phyloP scores from a whole-genome alignment of 2,888 invertebrate species.

The Dusona sp. region DNA sequence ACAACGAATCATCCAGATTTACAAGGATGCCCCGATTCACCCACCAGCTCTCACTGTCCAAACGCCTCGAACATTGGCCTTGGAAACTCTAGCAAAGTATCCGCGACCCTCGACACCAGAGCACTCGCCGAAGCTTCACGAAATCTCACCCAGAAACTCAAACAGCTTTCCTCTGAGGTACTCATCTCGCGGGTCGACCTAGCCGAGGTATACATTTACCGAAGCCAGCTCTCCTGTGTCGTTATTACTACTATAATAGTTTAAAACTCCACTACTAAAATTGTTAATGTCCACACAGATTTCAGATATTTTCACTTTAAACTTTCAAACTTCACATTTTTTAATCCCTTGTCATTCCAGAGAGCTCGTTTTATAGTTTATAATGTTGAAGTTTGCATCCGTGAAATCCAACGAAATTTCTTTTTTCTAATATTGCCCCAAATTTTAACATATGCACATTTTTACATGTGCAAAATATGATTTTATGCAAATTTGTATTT shows the following conservation, averaged over 20 bases:
- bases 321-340: background rate
- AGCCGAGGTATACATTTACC: conserved; percentile 82
- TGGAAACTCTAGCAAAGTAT: conserved; percentile 70
- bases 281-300: background rate
- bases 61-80: conserved; percentile 81
- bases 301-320: background rate
- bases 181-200: conserved; percentile 87
- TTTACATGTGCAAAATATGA: too few relatives aligned
- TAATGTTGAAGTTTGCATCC: too few relatives aligned
- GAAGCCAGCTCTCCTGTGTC: conserved; percentile 76
- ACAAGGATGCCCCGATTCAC: conserved; percentile 70
- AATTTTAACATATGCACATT: background rate
- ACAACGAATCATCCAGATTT: conserved; percentile 19
- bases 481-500: too few relatives aligned
- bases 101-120: conserved; percentile 88
- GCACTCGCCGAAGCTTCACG: conserved; percentile 95
- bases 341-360: too few relatives aligned
- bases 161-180: conserved; percentile 95
- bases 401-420: too few relatives aligned
- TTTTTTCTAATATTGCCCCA: background rate
- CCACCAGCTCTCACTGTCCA: conserved; percentile 73
- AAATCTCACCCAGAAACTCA: conserved; percentile 95
- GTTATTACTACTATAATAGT: conserved; percentile 53
- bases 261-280: background rate
- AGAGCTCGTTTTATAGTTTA: too few relatives aligned